Evolutionary conservation across 2,113 vertebrate genomes (phyloP).

Genomic region (Oceanites oceanicus): DNA sequence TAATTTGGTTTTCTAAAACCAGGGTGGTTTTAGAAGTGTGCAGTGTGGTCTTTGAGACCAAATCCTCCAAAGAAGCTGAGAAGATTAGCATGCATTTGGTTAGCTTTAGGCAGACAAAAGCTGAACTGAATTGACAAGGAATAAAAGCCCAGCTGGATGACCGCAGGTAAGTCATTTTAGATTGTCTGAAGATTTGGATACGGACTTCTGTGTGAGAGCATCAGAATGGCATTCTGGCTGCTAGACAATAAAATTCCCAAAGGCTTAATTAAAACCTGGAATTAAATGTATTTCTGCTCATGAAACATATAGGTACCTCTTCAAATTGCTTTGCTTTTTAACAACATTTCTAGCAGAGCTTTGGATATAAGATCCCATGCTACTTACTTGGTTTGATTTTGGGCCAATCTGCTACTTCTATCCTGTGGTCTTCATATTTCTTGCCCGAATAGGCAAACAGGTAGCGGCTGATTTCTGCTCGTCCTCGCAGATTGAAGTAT

Average conservation of each 20-base stretch:
- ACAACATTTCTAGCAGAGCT: neutral
- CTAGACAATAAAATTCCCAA: neutral
- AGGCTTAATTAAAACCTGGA: neutral
- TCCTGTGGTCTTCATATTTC: constrained; percentile 75
- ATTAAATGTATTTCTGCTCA: neutral
- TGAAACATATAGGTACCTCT: accelerated
- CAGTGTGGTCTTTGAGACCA: neutral
- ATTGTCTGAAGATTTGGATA: neutral
- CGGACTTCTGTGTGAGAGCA: accelerated
- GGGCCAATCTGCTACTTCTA: constrained; percentile 75
- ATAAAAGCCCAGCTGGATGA: neutral
- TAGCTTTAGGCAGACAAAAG: neutral
- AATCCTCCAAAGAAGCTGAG: neutral
- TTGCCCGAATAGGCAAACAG: constrained; percentile 75
- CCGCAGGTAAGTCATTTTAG: neutral
- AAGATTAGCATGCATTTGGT: neutral
- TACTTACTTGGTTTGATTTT: constrained; percentile 78
- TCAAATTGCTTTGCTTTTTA: neutral
- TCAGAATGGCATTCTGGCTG: neutral
- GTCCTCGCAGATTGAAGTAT: constrained; percentile 80
- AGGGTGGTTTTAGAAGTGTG: neutral
- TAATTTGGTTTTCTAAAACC: neutral
- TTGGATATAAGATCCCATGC: accelerated
- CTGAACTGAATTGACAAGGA: neutral
- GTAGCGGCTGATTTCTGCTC: constrained; percentile 80